Conservation (phyloP, 2,888 invertebrate genomes). For the Hydropsyche betteni region DNA sequence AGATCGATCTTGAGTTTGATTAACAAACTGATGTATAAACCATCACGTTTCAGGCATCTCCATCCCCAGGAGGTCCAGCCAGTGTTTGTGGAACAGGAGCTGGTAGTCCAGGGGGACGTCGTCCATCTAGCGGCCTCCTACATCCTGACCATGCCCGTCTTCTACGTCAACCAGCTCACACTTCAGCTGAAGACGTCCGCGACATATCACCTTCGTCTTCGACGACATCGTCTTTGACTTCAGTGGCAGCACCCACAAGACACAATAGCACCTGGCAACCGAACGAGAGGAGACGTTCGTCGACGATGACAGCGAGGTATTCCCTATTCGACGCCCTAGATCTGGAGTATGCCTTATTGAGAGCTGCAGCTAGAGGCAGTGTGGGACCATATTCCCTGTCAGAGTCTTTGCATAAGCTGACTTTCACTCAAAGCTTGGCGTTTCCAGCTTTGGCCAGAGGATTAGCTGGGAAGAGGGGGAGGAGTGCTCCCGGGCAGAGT, state of each 20-base stretch:
- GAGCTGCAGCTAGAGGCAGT: slow-evolving; percentile 75
- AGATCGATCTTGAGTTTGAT: too few species aligned
- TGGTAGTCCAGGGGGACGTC: slow-evolving; percentile 58
- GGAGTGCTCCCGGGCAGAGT: slow-evolving; percentile 58
- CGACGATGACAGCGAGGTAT: slow-evolving; percentile 70
- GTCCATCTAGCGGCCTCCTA: slow-evolving; percentile 69
- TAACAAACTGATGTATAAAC: too few species aligned
- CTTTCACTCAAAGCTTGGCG: slow-evolving; percentile 77
- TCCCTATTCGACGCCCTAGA: slow-evolving; percentile 77
- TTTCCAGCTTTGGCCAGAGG: slow-evolving; percentile 77
- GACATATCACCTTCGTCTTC: slow-evolving; percentile 63
- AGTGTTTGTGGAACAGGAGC: slow-evolving; percentile 54
- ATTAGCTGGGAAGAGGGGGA: slow-evolving; percentile 70
- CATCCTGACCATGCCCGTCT: slow-evolving; percentile 77
- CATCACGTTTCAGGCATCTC: slow-evolving; percentile 59
- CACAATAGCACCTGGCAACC: slow-evolving; percentile 56
- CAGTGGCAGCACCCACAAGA: slow-evolving; percentile 59
- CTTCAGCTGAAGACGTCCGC: slow-evolving; percentile 55
- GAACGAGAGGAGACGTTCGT: slow-evolving; percentile 65
- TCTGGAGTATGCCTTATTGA: slow-evolving; percentile 73
- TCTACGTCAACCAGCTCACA: slow-evolving; percentile 61
- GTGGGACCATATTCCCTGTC: slow-evolving; percentile 77
- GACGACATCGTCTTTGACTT: slow-evolving; percentile 69
- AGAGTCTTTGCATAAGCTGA: slow-evolving; percentile 76
- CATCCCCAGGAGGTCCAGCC: slow-evolving; percentile 54